A percentile compares a stretch with the other conserved stretches of the same genome.
Conservation (phyloP, 2,113 vertebrate genomes). For the Erythrolamprus reginae region DNA sequence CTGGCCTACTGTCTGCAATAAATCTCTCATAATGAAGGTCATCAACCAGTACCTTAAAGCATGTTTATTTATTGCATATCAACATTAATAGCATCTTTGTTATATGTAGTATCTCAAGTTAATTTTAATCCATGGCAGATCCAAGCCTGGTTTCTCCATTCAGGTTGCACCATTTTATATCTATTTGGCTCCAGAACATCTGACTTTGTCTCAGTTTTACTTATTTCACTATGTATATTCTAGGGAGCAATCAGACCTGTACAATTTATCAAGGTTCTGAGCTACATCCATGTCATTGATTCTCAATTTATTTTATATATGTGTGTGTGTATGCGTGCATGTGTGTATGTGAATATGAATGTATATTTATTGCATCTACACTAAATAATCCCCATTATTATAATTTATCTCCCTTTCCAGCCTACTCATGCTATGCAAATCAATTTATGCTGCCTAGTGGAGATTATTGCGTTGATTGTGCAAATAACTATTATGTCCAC, state of each 20-base stretch:
- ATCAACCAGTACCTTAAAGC: background rate
- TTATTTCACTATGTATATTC: background rate
- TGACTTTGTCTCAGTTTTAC: background rate
- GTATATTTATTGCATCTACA: background rate
- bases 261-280: background rate
- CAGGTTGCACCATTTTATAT: background rate
- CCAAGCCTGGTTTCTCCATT: background rate
- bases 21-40: background rate
- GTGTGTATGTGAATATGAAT: background rate
- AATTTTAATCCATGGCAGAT: background rate
- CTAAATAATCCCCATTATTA: background rate
- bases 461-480: conserved; percentile 17
- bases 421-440: conserved; percentile 5
- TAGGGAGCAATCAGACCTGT: background rate
- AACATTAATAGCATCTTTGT: background rate
- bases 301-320: background rate
- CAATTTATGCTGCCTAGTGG: background rate
- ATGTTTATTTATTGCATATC: background rate
- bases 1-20: background rate
- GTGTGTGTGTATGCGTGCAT: background rate
- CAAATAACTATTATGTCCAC: background rate
- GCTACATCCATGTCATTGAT: background rate
- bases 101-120: background rate
- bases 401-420: background rate
- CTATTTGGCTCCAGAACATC: background rate